Percentiles rank a stretch among this genome's conserved stretches.
Evolutionary conservation across 2,888 invertebrate genomes (phyloP).

Genomic region (Phymatocera aterrima): DNA sequence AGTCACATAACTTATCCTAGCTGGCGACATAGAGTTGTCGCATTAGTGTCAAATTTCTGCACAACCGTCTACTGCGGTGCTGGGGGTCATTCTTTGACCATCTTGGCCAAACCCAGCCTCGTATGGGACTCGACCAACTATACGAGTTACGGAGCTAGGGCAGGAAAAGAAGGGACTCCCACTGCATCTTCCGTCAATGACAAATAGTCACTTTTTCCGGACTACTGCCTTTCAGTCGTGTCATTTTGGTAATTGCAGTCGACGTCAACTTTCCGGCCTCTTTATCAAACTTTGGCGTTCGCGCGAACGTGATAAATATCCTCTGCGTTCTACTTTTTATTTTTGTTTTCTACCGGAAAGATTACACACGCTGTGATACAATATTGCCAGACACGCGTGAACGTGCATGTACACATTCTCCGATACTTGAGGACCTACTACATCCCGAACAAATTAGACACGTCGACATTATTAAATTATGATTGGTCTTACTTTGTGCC

Average conservation of each 20-base stretch:
- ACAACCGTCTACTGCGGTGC: not conserved
- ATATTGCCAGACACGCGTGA: not conserved
- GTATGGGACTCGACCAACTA: not conserved
- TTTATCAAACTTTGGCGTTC: not conserved
- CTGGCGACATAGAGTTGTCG: conserved; percentile 51
- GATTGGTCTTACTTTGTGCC: conserved; percentile 26
- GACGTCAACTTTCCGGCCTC: conserved; percentile 16
- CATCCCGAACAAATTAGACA: conserved; percentile 8
- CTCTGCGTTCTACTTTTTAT: not conserved
- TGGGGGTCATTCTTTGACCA: conserved; percentile 31
- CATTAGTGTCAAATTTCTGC: conserved; percentile 57
- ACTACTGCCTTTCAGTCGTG: not conserved
- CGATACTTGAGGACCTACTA: not conserved
- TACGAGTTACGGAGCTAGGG: not conserved
- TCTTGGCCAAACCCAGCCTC: not conserved
- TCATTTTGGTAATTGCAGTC: conserved; percentile 20
- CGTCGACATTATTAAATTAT: not conserved
- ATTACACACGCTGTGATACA: conserved; percentile 7
- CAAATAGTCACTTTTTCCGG: conserved; percentile 37
- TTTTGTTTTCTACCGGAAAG: not conserved
- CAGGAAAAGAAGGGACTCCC: not conserved
- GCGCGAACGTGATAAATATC: not conserved
- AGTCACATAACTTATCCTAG: conserved; percentile 56
- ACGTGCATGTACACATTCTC: too few species aligned
- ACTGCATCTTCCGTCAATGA: conserved; percentile 20